phyloP scores from a whole-genome alignment of 2,113 vertebrate genomes.

The Nymphicus hollandicus region DNA sequence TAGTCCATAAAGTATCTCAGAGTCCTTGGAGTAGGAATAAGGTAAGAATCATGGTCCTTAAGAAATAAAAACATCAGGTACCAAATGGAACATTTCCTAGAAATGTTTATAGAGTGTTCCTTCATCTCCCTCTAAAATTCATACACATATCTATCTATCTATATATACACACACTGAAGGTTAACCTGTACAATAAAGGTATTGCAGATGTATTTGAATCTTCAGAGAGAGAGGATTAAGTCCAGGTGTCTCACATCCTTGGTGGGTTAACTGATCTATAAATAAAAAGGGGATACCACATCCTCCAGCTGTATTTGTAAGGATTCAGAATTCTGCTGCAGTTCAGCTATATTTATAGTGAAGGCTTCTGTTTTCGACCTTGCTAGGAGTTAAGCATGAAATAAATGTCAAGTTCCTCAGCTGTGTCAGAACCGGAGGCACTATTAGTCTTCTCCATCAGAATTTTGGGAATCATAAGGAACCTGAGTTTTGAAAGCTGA shows the following conservation, averaged over 20 bases:
- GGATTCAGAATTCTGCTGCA: not conserved
- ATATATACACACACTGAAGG: not conserved
- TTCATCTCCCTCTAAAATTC: not conserved
- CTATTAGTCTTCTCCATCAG: not conserved
- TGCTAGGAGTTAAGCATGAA: not conserved
- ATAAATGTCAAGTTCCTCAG: not conserved
- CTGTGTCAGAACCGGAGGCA: not conserved
- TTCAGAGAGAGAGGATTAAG: not conserved
- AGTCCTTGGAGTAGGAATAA: not conserved
- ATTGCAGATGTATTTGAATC: not conserved
- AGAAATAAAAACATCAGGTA: not conserved
- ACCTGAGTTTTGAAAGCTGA: not conserved
- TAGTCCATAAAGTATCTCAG: not conserved
- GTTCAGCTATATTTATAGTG: not conserved
- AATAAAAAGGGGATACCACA: not conserved
- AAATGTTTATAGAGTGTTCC: not conserved
- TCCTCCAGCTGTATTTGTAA: not conserved
- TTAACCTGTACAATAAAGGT: not conserved
- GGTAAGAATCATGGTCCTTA: not conserved
- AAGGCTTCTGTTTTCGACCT: rapidly evolving
- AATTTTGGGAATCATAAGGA: not conserved
- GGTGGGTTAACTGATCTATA: not conserved
- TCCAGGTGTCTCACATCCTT: not conserved
- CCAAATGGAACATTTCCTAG: not conserved
- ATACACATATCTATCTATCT: not conserved